A percentile compares a stretch with the other conserved stretches of the same genome.
phyloP scores from a whole-genome alignment of 2,888 invertebrate genomes.

The Tortricodes alternella region DNA sequence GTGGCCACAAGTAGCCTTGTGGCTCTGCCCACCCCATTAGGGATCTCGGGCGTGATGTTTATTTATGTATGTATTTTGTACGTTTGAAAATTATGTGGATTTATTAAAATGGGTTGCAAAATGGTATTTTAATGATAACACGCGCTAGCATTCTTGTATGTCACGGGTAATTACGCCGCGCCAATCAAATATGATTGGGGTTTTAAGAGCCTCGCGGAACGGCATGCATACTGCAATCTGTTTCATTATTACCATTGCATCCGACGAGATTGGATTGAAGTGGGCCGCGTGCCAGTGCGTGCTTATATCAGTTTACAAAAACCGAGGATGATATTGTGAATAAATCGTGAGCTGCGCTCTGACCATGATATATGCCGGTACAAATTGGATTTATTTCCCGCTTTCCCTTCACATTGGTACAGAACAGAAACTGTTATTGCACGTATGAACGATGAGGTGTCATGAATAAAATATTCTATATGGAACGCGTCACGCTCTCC shows the following conservation, averaged over 20 bases:
- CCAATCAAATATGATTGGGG: not conserved
- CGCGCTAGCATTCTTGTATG: not conserved
- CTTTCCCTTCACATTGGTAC: slow-evolving; percentile 67
- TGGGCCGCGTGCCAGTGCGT: slow-evolving; percentile 51
- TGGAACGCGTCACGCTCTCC: slow-evolving; percentile 61
- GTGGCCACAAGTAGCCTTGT: too few species aligned
- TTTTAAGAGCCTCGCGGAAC: not conserved
- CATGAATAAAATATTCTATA: slow-evolving; percentile 72
- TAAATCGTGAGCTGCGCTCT: slow-evolving; percentile 68
- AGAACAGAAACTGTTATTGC: slow-evolving; percentile 73
- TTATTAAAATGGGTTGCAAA: too few species aligned
- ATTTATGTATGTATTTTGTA: too few species aligned
- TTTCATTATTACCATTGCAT: slow-evolving; percentile 42
- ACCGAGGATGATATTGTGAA: slow-evolving; percentile 58
- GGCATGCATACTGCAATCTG: slow-evolving; percentile 35
- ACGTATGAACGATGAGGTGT: slow-evolving; percentile 75
- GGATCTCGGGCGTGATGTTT: too few species aligned
- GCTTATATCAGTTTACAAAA: slow-evolving; percentile 28
- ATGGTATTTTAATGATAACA: too few species aligned
- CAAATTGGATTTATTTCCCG: slow-evolving; percentile 79
- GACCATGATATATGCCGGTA: slow-evolving; percentile 77
- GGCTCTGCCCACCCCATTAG: too few species aligned
- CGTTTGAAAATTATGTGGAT: too few species aligned
- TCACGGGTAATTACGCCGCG: not conserved
- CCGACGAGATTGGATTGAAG: slow-evolving; percentile 57